Evolutionary conservation across 2,113 vertebrate genomes (phyloP).

Genomic region (Hiodon tergisus): DNA sequence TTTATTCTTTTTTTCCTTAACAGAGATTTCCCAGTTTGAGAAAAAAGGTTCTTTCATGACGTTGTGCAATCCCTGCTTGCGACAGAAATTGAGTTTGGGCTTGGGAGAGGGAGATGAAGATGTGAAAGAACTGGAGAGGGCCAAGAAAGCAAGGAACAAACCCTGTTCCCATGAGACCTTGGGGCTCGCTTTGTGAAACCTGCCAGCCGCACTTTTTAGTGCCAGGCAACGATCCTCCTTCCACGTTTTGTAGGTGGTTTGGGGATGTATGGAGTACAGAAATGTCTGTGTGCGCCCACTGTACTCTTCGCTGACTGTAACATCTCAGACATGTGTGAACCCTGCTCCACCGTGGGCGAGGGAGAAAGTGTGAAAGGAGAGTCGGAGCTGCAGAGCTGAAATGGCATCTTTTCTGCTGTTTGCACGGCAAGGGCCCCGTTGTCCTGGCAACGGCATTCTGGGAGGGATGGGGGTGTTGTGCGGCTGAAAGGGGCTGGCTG

Average conservation of each 20-base stretch:
- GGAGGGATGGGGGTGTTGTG: not conserved
- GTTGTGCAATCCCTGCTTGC: not conserved
- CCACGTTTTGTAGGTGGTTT: slow-evolving; percentile 3
- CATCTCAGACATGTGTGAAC: slow-evolving; percentile 24
- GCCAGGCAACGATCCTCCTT: not conserved
- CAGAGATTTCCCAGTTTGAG: not conserved
- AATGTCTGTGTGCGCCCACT: slow-evolving; percentile 11
- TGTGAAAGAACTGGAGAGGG: not conserved
- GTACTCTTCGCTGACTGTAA: slow-evolving; percentile 14
- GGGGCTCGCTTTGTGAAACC: not conserved
- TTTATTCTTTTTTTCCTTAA: not conserved
- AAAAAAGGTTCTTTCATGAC: not conserved
- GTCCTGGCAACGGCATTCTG: slow-evolving; percentile 44
- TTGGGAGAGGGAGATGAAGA: not conserved
- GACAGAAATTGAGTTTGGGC: not conserved
- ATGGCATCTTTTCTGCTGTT: slow-evolving; percentile 56
- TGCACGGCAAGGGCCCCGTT: slow-evolving; percentile 44
- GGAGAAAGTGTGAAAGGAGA: slow-evolving; percentile 3
- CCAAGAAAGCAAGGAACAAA: not conserved
- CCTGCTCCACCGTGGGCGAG: not conserved
- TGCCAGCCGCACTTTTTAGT: slow-evolving; percentile 14
- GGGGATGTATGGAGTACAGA: slow-evolving; percentile 14
- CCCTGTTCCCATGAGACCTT: not conserved
- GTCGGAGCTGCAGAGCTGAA: slow-evolving; percentile 31
- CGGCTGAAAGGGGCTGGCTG: slow-evolving; percentile 13